Evolutionary conservation across 2,888 invertebrate species (phyloP).

Genomic region (Calameuta idolon): DNA sequence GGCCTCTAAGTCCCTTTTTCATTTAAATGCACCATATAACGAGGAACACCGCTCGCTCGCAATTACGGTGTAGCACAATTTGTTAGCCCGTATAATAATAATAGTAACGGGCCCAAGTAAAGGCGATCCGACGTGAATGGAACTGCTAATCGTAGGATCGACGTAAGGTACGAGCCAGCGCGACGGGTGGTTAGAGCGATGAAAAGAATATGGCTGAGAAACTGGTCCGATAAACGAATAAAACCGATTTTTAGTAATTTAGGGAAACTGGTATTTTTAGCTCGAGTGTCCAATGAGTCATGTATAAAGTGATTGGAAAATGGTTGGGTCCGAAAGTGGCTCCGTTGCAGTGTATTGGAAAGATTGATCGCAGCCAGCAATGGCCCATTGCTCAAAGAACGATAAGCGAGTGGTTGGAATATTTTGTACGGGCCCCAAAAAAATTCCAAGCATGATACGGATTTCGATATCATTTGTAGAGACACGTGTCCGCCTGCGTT

Average conservation of each 20-base stretch:
- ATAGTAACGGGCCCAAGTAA: background rate
- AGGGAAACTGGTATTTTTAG: background rate
- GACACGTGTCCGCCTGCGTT: background rate
- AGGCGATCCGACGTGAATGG: background rate
- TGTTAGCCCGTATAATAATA: background rate
- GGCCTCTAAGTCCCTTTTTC: background rate
- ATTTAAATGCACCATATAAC: background rate
- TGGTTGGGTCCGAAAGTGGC: background rate
- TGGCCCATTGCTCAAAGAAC: too few relatives aligned
- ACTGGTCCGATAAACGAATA: background rate
- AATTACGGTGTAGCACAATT: background rate
- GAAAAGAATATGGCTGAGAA: background rate
- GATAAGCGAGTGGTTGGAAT: too few relatives aligned
- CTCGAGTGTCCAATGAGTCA: background rate
- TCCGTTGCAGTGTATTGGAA: too few relatives aligned
- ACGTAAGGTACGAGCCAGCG: background rate
- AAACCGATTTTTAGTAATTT: background rate
- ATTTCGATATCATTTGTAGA: background rate
- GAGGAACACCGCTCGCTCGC: background rate
- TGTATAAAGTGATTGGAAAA: background rate
- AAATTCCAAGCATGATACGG: background rate
- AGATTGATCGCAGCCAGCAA: too few relatives aligned
- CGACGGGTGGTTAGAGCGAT: background rate
- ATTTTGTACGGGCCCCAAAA: too few relatives aligned
- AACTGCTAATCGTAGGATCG: background rate